Base-by-base conservation (phyloP, 1,140 invertebrate species). In the Ridgeia piscesae region DNA sequence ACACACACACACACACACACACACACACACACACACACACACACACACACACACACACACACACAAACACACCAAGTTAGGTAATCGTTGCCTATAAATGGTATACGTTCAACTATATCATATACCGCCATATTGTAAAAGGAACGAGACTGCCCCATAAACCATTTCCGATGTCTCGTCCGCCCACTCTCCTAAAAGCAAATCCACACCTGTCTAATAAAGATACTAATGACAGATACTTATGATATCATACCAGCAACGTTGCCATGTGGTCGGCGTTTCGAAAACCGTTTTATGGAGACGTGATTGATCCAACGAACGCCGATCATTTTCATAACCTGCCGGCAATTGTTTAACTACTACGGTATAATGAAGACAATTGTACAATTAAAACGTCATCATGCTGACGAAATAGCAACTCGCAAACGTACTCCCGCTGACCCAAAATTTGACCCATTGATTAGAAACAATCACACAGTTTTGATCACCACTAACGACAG, bases 361-460 rank as follows among this genome's bases (percentile, higher is more conserved):
- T 77, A 77, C 58, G 58, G 27, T 77, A 77, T 77, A 77, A 77
- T 77, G 58, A 77, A 77, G 58, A 77, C 58, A 77, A 77, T 77
- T 21, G 58, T 77, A 77, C 2, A 77, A 77, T 77, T 77, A 77
- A 77, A 31, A 77, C 58, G 27, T 77, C 58, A 31, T 77, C 58
- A 77, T 31, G 17, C 58, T 21, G 58, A 77, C 11, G 58, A 77
- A 77, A 77, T 77, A 77, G 58, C 58, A 77, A 77, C 58, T 77
- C 27, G 58, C 58, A 77, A 77, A 77, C 58, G 58, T 77, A 77
- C 58, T 77, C 58, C 58, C 58, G 2, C 17, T 77, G 14, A 77
- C 58, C 6, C 58, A 77, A 77, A 77, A 21, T 77, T 9, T 77
- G 58, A 21, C 58, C 58, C 2, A 31, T 77, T 77, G 58, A 77